phyloP scores from a whole-genome alignment of 2,888 invertebrate genomes.

The Leptodirus hochenwartii region DNA sequence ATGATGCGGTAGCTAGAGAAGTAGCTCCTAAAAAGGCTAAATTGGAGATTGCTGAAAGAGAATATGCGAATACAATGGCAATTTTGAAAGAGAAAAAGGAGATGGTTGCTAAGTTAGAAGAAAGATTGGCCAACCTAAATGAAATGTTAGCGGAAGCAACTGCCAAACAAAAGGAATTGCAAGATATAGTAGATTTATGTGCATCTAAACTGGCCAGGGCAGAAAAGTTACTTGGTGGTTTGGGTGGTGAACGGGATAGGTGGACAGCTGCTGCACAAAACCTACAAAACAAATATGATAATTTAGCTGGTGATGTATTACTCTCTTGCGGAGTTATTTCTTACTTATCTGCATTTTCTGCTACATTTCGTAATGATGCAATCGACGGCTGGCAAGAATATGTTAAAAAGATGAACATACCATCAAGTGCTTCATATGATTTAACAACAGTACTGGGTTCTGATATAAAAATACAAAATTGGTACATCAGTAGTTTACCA shows the following conservation, averaged over 20 bases:
- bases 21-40: slow-evolving; percentile 77
- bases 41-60: slow-evolving; percentile 59
- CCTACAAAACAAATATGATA: slow-evolving; percentile 57
- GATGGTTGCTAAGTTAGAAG: slow-evolving; percentile 58
- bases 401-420: slow-evolving; percentile 44
- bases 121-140: slow-evolving; percentile 52
- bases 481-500: slow-evolving; percentile 69
- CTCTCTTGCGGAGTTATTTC: slow-evolving; percentile 78
- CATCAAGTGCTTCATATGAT: slow-evolving; percentile 54
- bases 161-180: slow-evolving; percentile 44
- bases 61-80: slow-evolving; percentile 67
- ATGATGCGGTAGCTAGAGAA: slow-evolving; percentile 65
- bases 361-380: slow-evolving; percentile 39
- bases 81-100: slow-evolving; percentile 69
- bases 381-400: slow-evolving; percentile 56
- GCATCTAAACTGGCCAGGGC: slow-evolving; percentile 70
- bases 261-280: slow-evolving; percentile 66
- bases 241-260: slow-evolving; percentile 74
- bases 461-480: slow-evolving; percentile 72
- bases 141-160: slow-evolving; percentile 47
- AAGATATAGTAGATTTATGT: slow-evolving; percentile 61
- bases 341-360: slow-evolving; percentile 73
- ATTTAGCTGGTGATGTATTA: slow-evolving; percentile 76
- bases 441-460: slow-evolving; percentile 61
- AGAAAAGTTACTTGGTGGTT: slow-evolving; percentile 70